phyloP scores from a whole-genome alignment of 2,888 invertebrate genomes.

The Criorhina ranunculi region DNA sequence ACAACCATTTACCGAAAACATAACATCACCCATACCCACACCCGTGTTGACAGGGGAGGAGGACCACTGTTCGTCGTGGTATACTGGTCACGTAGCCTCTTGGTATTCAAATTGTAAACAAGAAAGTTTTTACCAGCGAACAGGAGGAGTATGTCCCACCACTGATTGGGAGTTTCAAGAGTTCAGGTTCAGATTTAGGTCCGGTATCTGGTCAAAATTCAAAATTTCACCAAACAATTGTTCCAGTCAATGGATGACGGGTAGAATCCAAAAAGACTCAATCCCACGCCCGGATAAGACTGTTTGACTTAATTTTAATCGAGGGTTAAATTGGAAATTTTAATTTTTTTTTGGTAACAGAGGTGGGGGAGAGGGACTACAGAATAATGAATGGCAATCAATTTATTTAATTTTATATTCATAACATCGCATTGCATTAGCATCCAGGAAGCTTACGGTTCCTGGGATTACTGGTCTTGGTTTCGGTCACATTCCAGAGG shows the following conservation, averaged over 20 bases:
- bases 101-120: slow-evolving; percentile 70
- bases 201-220: slow-evolving; percentile 46
- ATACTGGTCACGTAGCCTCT: slow-evolving; percentile 63
- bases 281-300: background rate
- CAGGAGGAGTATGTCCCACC: no score
- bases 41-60: background rate
- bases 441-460: slow-evolving; percentile 31
- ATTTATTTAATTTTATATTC: slow-evolving; percentile 56
- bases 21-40: slow-evolving; percentile 14
- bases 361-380: background rate
- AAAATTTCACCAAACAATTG: slow-evolving; percentile 3
- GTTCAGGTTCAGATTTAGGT: slow-evolving; percentile 38
- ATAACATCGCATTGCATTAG: slow-evolving; percentile 44
- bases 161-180: slow-evolving; percentile 11
- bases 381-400: slow-evolving; percentile 45
- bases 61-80: slow-evolving; percentile 11
- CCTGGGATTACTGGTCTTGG: slow-evolving; percentile 8
- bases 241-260: slow-evolving; percentile 32
- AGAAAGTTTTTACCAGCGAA: slow-evolving; percentile 46
- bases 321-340: slow-evolving; percentile 12
- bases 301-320: slow-evolving; percentile 37
- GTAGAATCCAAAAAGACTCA: slow-evolving; percentile 8
- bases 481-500: background rate
- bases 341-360: background rate
- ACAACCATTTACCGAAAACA: slow-evolving; percentile 33